Conservation (phyloP, 2,797 vertebrate species). For the Aythya fuligula region DNA sequence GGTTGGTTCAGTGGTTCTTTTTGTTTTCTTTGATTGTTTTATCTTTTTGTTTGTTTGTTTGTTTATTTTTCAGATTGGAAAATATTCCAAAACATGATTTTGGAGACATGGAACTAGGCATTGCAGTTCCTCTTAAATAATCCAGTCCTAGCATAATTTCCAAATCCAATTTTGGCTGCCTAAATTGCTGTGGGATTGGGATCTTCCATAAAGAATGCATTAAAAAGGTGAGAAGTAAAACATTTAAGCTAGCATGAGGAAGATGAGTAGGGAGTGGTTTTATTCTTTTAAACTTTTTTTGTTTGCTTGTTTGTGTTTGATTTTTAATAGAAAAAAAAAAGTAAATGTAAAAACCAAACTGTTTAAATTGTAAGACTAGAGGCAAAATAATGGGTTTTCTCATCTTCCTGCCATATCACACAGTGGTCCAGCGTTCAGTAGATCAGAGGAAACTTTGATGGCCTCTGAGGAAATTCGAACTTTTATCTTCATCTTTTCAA, state of each 20-base stretch:
- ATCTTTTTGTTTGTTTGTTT: not conserved
- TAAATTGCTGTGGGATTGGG: not conserved
- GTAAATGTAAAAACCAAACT: not conserved
- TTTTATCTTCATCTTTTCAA: not conserved
- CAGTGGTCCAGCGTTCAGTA: not conserved
- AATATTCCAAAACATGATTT: not conserved
- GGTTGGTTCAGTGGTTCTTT: not conserved
- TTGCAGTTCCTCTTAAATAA: not conserved
- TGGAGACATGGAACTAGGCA: not conserved
- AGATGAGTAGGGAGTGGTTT: not conserved
- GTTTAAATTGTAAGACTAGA: not conserved
- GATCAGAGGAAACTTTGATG: not conserved
- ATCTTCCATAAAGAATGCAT: not conserved
- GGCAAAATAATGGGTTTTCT: not conserved
- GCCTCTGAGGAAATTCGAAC: not conserved
- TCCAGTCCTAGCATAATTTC: not conserved
- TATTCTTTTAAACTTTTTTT: not conserved
- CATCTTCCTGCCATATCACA: not conserved
- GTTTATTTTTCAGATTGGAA: not conserved
- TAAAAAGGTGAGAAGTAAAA: not conserved
- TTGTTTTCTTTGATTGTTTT: too few relatives aligned
- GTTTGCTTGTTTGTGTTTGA: fast-evolving
- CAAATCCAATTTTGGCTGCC: not conserved
- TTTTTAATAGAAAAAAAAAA: not conserved
- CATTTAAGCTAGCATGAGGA: not conserved